A percentile compares a stretch with the other conserved stretches of the same genome.
These are phyloP conservation scores for Amyelois transitella DNA, from an alignment of 1,140 invertebrate species.

Conservation along the genomic window DNA sequence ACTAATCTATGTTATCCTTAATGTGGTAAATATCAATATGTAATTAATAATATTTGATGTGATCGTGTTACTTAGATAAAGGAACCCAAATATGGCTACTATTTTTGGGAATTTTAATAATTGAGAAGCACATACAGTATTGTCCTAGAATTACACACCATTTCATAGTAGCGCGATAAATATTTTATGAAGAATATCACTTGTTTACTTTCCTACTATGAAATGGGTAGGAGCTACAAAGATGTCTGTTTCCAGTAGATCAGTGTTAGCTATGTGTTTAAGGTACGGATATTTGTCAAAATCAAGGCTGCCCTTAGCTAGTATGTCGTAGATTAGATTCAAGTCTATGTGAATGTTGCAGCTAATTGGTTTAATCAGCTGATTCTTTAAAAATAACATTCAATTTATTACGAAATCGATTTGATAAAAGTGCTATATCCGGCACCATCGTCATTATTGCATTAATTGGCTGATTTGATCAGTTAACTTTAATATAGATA, in stretches of 20 bases:
- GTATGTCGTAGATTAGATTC: slow-evolving; percentile 18
- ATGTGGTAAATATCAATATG: background rate
- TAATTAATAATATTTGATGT: background rate
- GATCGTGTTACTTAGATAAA: background rate
- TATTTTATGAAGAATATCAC: background rate
- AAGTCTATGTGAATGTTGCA: background rate
- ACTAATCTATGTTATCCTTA: background rate
- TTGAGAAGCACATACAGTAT: background rate
- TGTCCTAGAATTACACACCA: background rate
- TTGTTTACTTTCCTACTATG: background rate
- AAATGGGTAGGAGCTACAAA: background rate
- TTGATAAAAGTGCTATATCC: too few relatives aligned
- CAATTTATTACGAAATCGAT: too few relatives aligned
- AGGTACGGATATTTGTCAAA: slow-evolving; percentile 16
- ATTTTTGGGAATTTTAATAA: background rate
- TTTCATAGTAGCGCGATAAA: background rate
- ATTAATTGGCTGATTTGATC: background rate
- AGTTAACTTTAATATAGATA: background rate
- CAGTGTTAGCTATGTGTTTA: slow-evolving; percentile 16
- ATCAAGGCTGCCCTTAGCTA: slow-evolving; percentile 35
- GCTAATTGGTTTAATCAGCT: background rate
- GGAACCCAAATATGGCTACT: background rate
- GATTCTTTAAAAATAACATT: too few relatives aligned
- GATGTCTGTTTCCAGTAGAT: slow-evolving; percentile 8
- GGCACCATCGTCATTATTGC: too few relatives aligned